Percentiles rank a stretch among this genome's conserved stretches.
Conservation (phyloP, 2,113 vertebrate species). For the Semicossyphus pulcher region DNA sequence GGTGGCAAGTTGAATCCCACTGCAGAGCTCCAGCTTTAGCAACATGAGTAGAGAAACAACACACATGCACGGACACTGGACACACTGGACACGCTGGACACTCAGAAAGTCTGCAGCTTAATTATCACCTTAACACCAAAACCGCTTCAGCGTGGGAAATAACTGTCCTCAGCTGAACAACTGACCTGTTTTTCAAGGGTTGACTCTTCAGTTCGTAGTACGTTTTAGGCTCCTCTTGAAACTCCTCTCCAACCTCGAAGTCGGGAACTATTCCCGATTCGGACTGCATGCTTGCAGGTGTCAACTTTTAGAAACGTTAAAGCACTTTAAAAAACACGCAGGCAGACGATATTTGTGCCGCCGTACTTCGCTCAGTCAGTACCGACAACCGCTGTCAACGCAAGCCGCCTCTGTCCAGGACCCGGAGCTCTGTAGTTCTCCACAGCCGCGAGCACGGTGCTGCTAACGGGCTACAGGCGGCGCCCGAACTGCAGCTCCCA, state of each 20-base stretch:
- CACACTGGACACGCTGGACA: too few species aligned
- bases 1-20: constrained; percentile 41
- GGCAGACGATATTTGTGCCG: constrained; percentile 47
- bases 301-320: constrained; percentile 63
- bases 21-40: constrained; percentile 20
- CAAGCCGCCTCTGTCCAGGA: constrained; percentile 61
- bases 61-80: background rate
- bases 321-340: constrained; percentile 3
- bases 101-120: constrained; percentile 25
- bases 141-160: constrained; percentile 65
- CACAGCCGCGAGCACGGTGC: background rate
- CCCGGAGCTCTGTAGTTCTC: constrained; percentile 79
- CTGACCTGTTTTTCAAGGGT: constrained; percentile 93
- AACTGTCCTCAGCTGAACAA: constrained; percentile 69
- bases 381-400: constrained; percentile 68
- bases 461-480: background rate
- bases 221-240: constrained; percentile 95
- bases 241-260: constrained; percentile 94
- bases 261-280: constrained; percentile 96
- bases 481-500: constrained; percentile 80
- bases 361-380: constrained; percentile 66
- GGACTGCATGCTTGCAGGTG: constrained; percentile 87
- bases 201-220: constrained; percentile 98
- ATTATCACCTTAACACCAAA: constrained; percentile 68
- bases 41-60: constrained; percentile 19